Conservation (phyloP, 1,140 invertebrate species). For the Neodiprion pinetum region DNA sequence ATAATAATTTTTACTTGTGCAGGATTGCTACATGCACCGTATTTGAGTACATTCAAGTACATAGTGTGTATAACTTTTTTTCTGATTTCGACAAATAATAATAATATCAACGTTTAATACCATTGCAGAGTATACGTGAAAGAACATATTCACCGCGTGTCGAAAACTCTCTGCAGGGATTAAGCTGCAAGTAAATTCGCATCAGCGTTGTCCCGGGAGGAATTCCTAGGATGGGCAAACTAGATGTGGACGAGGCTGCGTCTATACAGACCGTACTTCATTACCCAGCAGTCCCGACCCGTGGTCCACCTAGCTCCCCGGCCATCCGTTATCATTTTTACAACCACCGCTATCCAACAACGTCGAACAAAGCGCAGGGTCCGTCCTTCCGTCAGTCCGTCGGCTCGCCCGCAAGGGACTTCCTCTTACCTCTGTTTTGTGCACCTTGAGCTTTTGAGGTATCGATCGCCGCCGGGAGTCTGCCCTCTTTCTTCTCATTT, state of each 20-base stretch:
- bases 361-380: slow-evolving; percentile 57
- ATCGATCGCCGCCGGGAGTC: background rate
- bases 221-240: background rate
- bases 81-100: too few species aligned
- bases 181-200: background rate
- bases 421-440: slow-evolving; percentile 5
- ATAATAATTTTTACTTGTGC: too few species aligned
- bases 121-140: too few species aligned
- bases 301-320: slow-evolving; percentile 53
- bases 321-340: slow-evolving; percentile 65
- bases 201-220: slow-evolving; percentile 7
- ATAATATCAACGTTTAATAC: too few species aligned
- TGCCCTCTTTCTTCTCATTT: background rate
- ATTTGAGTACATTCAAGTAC: too few species aligned
- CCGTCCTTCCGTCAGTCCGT: slow-evolving; percentile 59
- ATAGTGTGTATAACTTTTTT: too few species aligned
- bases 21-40: too few species aligned
- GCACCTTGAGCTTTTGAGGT: slow-evolving; percentile 5
- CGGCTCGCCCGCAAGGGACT: slow-evolving; percentile 49
- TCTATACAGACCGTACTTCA: slow-evolving; percentile 59
- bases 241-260: slow-evolving; percentile 9
- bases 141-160: too few species aligned
- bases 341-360: slow-evolving; percentile 64
- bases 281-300: slow-evolving; percentile 55
- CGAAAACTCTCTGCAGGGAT: background rate